These are phyloP conservation scores for Psephotus haematonotus DNA, from an alignment of 2,113 vertebrate genomes.

Conservation along the genomic window DNA sequence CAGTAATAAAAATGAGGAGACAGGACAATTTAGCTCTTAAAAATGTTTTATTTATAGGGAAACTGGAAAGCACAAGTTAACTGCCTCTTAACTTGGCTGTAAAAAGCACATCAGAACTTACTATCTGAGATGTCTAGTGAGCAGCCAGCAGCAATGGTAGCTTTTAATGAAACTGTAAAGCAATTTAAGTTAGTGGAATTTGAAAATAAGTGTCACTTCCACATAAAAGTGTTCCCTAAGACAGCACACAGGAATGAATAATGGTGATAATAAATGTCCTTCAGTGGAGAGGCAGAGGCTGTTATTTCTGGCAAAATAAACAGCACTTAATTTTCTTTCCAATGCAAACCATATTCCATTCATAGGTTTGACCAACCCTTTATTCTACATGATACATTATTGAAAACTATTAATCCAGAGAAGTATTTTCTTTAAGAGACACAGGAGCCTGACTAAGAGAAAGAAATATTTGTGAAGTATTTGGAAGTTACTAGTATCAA, in stretches of 20 bases:
- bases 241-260: slow-evolving; percentile 25
- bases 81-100: neutral
- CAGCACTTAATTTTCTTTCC: slow-evolving; percentile 16
- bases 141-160: slow-evolving; percentile 12
- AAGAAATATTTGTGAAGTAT: neutral
- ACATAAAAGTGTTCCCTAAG: slow-evolving; percentile 13
- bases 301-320: slow-evolving; percentile 35
- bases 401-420: neutral
- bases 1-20: neutral
- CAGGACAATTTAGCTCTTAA: neutral
- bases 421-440: neutral
- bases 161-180: slow-evolving; percentile 52
- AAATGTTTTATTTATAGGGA: slow-evolving; percentile 32
- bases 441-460: neutral
- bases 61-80: slow-evolving; percentile 16
- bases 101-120: slow-evolving; percentile 30
- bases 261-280: slow-evolving; percentile 46
- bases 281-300: neutral
- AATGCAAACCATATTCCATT: slow-evolving; percentile 1
- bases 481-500: neutral
- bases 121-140: slow-evolving; percentile 1
- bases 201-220: slow-evolving; percentile 53
- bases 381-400: neutral
- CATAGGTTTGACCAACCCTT: neutral
- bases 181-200: slow-evolving; percentile 28